Evolutionary conservation across 2,113 vertebrate species (phyloP).

Genomic region (Embiotoca jacksoni): DNA sequence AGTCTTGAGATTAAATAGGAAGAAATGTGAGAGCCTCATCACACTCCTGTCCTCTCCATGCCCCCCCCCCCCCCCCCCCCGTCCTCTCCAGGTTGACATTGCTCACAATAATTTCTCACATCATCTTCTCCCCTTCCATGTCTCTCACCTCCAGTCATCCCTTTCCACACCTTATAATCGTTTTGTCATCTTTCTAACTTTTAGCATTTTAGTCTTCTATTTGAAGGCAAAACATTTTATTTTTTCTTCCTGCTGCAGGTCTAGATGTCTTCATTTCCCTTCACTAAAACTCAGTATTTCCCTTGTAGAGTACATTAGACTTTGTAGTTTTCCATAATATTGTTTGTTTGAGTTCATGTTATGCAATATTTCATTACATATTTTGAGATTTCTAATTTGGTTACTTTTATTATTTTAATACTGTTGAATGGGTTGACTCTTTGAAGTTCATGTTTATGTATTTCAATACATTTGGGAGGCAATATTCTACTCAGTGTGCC

Average conservation of each 20-base stretch:
- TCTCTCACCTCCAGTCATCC: slow-evolving; percentile 28
- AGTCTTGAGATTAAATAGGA: slow-evolving; percentile 9
- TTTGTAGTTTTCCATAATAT: not conserved
- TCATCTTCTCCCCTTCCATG: slow-evolving; percentile 30
- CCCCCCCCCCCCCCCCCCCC: not conserved
- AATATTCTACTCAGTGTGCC: not conserved
- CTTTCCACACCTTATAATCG: slow-evolving; percentile 28
- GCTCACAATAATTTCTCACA: slow-evolving; percentile 40
- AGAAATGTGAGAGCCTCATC: not conserved
- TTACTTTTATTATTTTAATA: too few relatives aligned
- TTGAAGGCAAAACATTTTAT: not conserved
- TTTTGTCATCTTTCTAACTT: slow-evolving; percentile 33
- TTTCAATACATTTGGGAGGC: not conserved
- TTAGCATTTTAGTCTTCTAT: not conserved
- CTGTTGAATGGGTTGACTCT: not conserved
- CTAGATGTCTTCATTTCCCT: not conserved
- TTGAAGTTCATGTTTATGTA: not conserved
- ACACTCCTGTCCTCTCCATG: not conserved
- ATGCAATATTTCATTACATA: not conserved
- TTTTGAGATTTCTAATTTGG: not conserved
- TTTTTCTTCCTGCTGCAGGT: not conserved
- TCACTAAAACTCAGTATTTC: not conserved
- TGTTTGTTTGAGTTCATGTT: not conserved
- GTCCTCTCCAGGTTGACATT: not conserved
- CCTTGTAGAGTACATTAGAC: not conserved